Conservation (phyloP, 1,140 invertebrate genomes). For the Zaprionus lachaisei region DNA sequence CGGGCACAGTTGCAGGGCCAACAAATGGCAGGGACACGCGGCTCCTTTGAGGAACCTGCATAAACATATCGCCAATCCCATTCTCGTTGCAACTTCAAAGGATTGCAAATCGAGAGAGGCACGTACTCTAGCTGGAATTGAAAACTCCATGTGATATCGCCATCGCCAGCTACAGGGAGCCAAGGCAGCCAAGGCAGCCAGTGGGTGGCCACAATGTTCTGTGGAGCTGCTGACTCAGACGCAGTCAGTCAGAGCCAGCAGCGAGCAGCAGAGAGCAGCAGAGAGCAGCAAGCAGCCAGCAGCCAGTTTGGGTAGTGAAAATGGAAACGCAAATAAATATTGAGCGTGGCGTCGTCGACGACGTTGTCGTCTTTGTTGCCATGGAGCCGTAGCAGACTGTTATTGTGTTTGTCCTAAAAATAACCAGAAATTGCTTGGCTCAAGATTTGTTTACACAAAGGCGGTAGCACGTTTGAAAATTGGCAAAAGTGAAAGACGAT, state of each 20-base stretch:
- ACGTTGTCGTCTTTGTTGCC: conserved; percentile 23
- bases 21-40: conserved; percentile 50
- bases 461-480: conserved; percentile 63
- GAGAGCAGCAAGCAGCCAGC: conserved; percentile 2
- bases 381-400: conserved; percentile 41
- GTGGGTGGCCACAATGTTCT: neutral
- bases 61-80: conserved; percentile 41
- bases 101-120: conserved; percentile 50
- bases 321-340: conserved; percentile 74
- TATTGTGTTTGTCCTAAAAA: conserved; percentile 55
- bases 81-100: conserved; percentile 32
- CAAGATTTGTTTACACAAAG: conserved; percentile 69
- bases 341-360: conserved; percentile 45
- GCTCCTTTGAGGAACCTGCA: conserved; percentile 50
- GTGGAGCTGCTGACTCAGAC: neutral
- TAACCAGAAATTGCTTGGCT: conserved; percentile 55
- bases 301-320: conserved; percentile 46
- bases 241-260: neutral
- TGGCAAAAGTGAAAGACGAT: conserved; percentile 56
- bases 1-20: conserved; percentile 19
- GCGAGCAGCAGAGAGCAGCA: neutral
- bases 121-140: conserved; percentile 59
- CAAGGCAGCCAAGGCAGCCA: conserved; percentile 3
- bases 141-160: conserved; percentile 55
- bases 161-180: conserved; percentile 16